Conservation (phyloP, 1,140 invertebrate species). For the Laupala kohalensis region DNA sequence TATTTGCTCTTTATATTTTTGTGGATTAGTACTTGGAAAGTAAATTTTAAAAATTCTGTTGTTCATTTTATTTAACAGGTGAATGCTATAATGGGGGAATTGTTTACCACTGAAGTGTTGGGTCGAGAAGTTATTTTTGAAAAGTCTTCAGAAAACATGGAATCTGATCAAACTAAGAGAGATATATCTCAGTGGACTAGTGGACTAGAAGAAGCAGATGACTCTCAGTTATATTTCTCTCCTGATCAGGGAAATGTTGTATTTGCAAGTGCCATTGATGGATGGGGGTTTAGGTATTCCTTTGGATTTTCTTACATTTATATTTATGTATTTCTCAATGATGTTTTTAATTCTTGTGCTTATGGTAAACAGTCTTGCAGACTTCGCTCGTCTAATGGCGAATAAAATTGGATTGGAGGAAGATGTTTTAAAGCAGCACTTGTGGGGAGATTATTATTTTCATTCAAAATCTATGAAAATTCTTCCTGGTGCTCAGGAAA, state of each 20-base stretch:
- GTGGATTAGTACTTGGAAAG: too few relatives aligned
- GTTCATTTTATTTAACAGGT: constrained; percentile 37
- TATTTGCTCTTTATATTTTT: too few relatives aligned
- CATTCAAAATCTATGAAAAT: constrained; percentile 78
- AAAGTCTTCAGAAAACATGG: constrained; percentile 22
- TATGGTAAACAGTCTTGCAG: constrained; percentile 36
- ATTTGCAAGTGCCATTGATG: constrained; percentile 91
- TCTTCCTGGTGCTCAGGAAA: constrained; percentile 81
- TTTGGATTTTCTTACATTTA: too few relatives aligned
- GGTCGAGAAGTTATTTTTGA: constrained; percentile 32
- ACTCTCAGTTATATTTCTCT: constrained; percentile 80
- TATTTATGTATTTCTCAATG: background rate
- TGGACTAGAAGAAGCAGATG: constrained; percentile 73
- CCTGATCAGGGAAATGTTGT: constrained; percentile 90
- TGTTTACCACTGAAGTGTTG: constrained; percentile 74
- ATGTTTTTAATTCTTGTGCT: background rate
- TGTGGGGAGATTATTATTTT: constrained; percentile 95
- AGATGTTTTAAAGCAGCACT: constrained; percentile 53
- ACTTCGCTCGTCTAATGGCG: constrained; percentile 81
- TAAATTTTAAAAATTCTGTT: too few relatives aligned
- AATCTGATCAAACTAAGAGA: constrained; percentile 15
- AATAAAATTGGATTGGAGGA: constrained; percentile 60
- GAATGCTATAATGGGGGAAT: constrained; percentile 82
- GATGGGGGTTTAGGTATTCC: constrained; percentile 30
- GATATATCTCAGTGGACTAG: constrained; percentile 57